Evolutionary conservation across 2,888 invertebrate species (phyloP), one percentile per base, ranked within the genome.

Genomic region (Athalia cordata): DNA sequence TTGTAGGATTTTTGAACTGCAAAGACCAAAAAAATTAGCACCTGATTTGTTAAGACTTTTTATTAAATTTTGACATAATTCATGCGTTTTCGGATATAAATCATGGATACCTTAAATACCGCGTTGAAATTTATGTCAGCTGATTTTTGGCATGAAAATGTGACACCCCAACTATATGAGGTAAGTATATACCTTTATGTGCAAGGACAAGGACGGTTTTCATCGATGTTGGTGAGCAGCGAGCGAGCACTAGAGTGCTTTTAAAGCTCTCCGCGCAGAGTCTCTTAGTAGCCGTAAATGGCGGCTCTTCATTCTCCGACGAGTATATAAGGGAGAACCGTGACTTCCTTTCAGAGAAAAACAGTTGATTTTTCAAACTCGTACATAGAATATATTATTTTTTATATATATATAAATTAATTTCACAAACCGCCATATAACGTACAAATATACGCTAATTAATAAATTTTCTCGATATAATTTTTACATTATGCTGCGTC

Each of bases 251-350:
- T 11, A 11, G 50, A 29, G 29, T 29, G 75, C 75, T 75, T 75
- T 75, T 75, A 75, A 75, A 75, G 75, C 75, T 75, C 75, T 75
- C 75, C n/a, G 43, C 55, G 55, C 29, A 29, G 55, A 74, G 50
- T 62, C 75, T 62, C 62, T 75, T n/a, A 75, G 75, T 62, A 75
- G 72, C 75, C 62, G 62, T 75, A 75, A 75, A 75, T 75, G 75
- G 50, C 75, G 15, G 50, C 75, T 62, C 62, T 75, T 75, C 50
- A 75, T 75, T 75, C 52, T 43, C 5, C 29, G 64, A 11, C 67
- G 68, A 7, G 66, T 66, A 29, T 29, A 29, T 68, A 45, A 64
- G 61, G 62, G 62, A 75, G 62, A 59, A 62, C 62, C 50, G 52
- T 29, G 75, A 62, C 75, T 75, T 75, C 62, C 62, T 75, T 62